Conservation (phyloP, 2,888 invertebrate species). For the Dryocosmus kuriphilus region DNA sequence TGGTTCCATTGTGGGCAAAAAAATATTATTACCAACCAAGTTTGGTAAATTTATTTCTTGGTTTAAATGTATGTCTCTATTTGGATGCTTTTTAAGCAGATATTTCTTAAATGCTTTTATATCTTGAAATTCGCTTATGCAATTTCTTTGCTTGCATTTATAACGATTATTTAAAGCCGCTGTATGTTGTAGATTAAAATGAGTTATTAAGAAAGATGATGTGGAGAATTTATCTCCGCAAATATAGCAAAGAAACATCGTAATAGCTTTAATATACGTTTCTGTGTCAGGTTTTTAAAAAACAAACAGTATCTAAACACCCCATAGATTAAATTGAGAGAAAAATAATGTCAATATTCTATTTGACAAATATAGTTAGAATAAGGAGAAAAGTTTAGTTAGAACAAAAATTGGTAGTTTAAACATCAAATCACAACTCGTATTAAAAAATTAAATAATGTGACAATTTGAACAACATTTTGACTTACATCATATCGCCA, state of each 20-base stretch:
- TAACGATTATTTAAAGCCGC: neutral
- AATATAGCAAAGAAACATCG: no score
- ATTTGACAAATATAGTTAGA: no score
- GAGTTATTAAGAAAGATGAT: neutral
- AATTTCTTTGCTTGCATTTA: neutral
- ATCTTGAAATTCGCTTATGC: slow-evolving; percentile 1
- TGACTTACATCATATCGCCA: neutral
- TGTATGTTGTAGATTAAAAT: neutral
- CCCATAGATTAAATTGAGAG: no score
- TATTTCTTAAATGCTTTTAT: neutral
- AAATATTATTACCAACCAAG: neutral
- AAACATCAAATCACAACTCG: no score
- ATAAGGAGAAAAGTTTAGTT: no score
- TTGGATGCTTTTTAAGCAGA: neutral
- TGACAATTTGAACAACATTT: no score
- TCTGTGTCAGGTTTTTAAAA: no score
- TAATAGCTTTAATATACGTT: no score
- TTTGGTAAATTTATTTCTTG: neutral
- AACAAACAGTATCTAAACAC: no score
- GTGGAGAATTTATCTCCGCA: neutral
- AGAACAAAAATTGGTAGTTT: no score
- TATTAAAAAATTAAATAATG: neutral
- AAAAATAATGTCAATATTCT: no score
- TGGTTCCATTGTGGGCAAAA: neutral
- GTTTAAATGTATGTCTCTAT: no score